phyloP scores from a whole-genome alignment of 2,888 invertebrate genomes.

The Xylocampa areola region DNA sequence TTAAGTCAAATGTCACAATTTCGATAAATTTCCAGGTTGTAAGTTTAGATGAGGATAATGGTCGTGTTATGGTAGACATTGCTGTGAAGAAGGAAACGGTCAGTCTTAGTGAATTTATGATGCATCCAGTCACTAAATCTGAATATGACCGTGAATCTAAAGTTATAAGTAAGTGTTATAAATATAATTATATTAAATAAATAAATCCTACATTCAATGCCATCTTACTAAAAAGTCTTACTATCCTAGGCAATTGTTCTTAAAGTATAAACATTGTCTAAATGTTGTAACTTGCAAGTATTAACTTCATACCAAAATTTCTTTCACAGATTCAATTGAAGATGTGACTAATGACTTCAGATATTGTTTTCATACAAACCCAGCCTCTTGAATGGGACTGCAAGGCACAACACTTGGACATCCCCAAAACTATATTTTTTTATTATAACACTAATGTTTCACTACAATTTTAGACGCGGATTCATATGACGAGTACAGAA shows the following conservation, averaged over 20 bases:
- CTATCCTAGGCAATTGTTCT: too few species aligned
- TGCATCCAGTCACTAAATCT: constrained; percentile 93
- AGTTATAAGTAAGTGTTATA: constrained; percentile 94
- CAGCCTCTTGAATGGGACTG: constrained; percentile 55
- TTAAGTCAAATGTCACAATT: too few species aligned
- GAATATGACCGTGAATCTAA: constrained; percentile 95
- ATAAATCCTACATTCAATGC: too few species aligned
- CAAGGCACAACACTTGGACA: constrained; percentile 68
- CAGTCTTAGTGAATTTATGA: constrained; percentile 94
- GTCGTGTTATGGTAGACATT: constrained; percentile 93
- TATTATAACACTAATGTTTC: constrained; percentile 31
- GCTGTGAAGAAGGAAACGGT: constrained; percentile 91
- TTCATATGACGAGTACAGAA: constrained; percentile 93
- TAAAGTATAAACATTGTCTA: constrained; percentile 34
- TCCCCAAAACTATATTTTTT: constrained; percentile 21
- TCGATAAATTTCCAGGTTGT: constrained; percentile 91
- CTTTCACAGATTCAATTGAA: constrained; percentile 71
- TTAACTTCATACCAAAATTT: constrained; percentile 47
- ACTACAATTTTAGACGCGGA: constrained; percentile 89
- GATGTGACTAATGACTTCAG: constrained; percentile 66
- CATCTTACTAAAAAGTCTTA: too few species aligned
- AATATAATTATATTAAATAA: too few species aligned
- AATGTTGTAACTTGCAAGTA: constrained; percentile 49
- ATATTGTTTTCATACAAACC: constrained; percentile 61
- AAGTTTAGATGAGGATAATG: constrained; percentile 95